phyloP scores from a whole-genome alignment of 2,113 vertebrate genomes.

The Donacobius atricapilla region DNA sequence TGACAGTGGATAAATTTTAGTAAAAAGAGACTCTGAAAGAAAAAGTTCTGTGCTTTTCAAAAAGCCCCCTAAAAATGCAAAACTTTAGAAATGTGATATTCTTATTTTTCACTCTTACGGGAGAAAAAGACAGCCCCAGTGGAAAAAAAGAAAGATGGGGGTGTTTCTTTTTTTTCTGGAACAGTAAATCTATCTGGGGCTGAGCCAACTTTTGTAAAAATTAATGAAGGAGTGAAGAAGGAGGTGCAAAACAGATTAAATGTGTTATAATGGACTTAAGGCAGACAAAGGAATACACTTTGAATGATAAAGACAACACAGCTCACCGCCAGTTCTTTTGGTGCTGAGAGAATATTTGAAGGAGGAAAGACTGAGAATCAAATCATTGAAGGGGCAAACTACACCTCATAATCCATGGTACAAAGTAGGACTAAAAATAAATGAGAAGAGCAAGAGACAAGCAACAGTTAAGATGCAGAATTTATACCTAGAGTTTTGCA shows the following conservation, averaged over 20 bases:
- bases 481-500: neutral
- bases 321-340: neutral
- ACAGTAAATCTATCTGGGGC: neutral
- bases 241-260: neutral
- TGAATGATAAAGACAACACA: neutral
- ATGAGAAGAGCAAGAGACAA: neutral
- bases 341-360: neutral
- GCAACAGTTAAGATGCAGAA: neutral
- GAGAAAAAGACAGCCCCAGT: neutral
- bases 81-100: neutral
- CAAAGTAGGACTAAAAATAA: neutral
- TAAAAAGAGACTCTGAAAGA: neutral
- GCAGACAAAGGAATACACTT: neutral
- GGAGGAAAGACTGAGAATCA: neutral
- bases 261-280: neutral
- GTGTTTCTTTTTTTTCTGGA: neutral
- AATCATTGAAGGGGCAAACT: neutral
- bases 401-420: neutral
- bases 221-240: neutral
- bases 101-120: neutral
- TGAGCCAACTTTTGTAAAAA: neutral
- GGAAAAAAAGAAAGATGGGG: neutral
- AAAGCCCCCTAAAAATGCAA: neutral
- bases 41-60: neutral
- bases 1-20: neutral